Evolutionary conservation across 2,113 vertebrate genomes (phyloP).

Genomic region (Tetrax tetrax): DNA sequence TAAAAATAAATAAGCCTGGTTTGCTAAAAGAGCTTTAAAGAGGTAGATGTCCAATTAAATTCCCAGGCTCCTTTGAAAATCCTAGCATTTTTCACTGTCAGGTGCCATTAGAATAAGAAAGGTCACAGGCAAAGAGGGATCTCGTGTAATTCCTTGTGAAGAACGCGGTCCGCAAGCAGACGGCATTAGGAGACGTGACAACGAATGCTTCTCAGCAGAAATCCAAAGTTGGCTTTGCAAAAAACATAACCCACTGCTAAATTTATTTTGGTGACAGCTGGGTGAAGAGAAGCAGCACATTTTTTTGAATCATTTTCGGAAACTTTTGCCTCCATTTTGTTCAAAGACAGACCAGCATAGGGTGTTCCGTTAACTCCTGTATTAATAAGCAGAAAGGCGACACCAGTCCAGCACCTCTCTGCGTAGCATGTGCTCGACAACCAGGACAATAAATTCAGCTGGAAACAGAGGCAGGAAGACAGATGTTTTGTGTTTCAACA

Average conservation of each 20-base stretch:
- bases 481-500: conserved; percentile 1
- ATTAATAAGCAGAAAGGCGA: background rate
- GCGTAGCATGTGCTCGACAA: fast-evolving
- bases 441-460: background rate
- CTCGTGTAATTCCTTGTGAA: background rate
- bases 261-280: background rate
- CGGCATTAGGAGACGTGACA: fast-evolving
- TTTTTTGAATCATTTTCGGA: fast-evolving
- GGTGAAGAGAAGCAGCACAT: background rate
- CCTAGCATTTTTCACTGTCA: conserved; percentile 51
- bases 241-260: background rate
- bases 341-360: background rate
- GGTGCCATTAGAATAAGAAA: conserved; percentile 55
- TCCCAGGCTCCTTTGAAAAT: conserved; percentile 29
- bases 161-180: background rate
- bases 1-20: conserved; percentile 36
- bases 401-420: background rate
- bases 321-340: background rate
- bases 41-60: conserved; percentile 50
- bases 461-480: background rate
- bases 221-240: background rate
- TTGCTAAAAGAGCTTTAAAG: conserved; percentile 33
- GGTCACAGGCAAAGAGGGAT: conserved; percentile 16
- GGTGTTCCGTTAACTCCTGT: background rate
- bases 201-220: background rate